Evolutionary conservation across 1,140 invertebrate species (phyloP), one percentile per base, ranked within the genome.

Genomic region (Microplitis demolitor): DNA sequence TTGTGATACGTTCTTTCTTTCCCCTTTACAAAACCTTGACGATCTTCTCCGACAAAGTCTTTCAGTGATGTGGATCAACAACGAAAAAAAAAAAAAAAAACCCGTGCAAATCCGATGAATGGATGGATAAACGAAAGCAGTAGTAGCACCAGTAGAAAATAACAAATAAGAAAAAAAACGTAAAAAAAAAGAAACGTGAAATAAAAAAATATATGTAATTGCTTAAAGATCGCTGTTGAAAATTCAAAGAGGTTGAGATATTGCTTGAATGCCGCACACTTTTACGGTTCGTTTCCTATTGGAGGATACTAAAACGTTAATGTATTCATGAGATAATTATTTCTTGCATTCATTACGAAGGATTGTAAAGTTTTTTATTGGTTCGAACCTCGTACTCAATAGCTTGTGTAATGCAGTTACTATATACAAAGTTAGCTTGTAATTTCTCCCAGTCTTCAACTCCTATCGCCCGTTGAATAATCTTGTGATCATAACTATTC

Each of bases 251-350:
- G 60, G 31, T 37, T 39, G 9, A 62, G 31, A 62, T 62, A 11
- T 37, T 62, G 3, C 60, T 62, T 35, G 8, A 33, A 39, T 39
- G 31, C 33, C 35, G 33, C 33, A 62, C 13, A 11, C 71, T 75
- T 84, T 84, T 83, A 83, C 75, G 77, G 78, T 79, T 72, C 60
- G 60, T 74, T 71, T 68, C 80, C 72, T 78, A 74, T 79, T 79
- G 79, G 39, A 77, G 62, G 73, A 79, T 79, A 79, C 82, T 75
- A 83, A 84, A 85, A 85, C 62, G 82, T 76, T 85, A 84, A 84
- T 84, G 82, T 85, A 85, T 85, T 85, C 82, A 84, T 85, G 83
- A 85, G 82, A 84, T 85, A 85, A 85, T 85, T 84, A 84, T 85
- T 85, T 85, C 83, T 84, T 82, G 83, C 83, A 85, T 84, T 84